A percentile compares a stretch with the other conserved stretches of the same genome.
Conservation (phyloP, 2,797 vertebrate species). For the Phylloscopus collybita region DNA sequence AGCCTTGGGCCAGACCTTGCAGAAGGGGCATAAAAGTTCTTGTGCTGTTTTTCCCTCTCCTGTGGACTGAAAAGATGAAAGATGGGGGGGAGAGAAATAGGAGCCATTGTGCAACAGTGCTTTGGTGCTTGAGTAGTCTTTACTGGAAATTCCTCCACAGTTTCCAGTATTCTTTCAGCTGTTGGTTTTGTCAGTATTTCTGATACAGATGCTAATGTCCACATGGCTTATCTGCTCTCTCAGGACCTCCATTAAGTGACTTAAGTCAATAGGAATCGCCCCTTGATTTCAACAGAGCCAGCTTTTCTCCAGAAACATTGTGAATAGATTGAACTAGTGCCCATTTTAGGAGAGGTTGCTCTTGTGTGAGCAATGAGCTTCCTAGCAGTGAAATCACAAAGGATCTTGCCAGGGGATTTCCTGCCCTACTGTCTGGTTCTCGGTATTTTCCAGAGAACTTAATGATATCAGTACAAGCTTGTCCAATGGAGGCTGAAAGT, state of each 20-base stretch:
- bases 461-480: neutral
- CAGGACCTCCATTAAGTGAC: neutral
- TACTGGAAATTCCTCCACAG: neutral
- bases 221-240: neutral
- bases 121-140: neutral
- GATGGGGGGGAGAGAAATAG: neutral
- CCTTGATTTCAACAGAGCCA: neutral
- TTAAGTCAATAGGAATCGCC: neutral
- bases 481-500: neutral
- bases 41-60: neutral
- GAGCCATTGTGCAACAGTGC: neutral
- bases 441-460: neutral
- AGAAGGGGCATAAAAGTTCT: neutral
- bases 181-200: neutral
- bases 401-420: constrained; percentile 37
- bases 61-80: neutral
- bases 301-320: neutral
- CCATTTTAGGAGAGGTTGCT: neutral
- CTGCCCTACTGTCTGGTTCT: neutral
- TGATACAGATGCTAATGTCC: neutral
- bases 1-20: neutral
- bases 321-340: neutral
- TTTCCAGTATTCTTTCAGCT: neutral
- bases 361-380: neutral
- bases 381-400: neutral